A percentile compares a stretch with the other conserved stretches of the same genome.
These are phyloP conservation scores for Dipodomys stephensi DNA, from an alignment of 2,113 vertebrate genomes.

Conservation along the genomic window DNA sequence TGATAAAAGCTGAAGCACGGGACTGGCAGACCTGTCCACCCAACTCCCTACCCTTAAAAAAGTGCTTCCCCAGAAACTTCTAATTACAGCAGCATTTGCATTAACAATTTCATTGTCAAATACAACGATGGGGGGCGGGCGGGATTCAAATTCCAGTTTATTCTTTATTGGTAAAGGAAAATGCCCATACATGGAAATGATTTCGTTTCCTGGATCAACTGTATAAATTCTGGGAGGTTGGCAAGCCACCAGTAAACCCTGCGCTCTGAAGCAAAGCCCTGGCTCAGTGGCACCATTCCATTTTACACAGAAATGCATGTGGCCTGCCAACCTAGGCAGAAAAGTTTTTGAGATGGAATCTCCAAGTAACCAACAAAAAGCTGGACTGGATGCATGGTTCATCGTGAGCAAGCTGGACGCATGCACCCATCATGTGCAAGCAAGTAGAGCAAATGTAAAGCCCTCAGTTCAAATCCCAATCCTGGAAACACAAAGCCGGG, in stretches of 20 bases:
- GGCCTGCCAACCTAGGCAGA: background rate
- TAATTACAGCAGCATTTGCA: background rate
- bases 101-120: conserved; percentile 51
- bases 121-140: background rate
- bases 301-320: background rate
- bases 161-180: conserved; percentile 71
- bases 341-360: background rate
- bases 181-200: conserved; percentile 76
- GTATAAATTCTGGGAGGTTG: conserved; percentile 59
- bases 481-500: background rate
- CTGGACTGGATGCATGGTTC: no score
- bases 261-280: conserved; percentile 45
- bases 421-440: no score
- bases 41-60: background rate
- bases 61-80: background rate
- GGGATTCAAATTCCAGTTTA: background rate
- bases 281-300: conserved; percentile 44
- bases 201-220: conserved; percentile 55
- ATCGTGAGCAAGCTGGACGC: no score
- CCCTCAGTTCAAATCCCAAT: no score
- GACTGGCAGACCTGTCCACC: background rate
- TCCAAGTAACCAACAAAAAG: no score
- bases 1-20: conserved; percentile 72
- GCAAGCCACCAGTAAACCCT: conserved; percentile 54
- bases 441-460: no score